A percentile compares a stretch with the other conserved stretches of the same genome.
Conservation (phyloP, 2,888 invertebrate genomes). For the Willowsia nigromaculata region DNA sequence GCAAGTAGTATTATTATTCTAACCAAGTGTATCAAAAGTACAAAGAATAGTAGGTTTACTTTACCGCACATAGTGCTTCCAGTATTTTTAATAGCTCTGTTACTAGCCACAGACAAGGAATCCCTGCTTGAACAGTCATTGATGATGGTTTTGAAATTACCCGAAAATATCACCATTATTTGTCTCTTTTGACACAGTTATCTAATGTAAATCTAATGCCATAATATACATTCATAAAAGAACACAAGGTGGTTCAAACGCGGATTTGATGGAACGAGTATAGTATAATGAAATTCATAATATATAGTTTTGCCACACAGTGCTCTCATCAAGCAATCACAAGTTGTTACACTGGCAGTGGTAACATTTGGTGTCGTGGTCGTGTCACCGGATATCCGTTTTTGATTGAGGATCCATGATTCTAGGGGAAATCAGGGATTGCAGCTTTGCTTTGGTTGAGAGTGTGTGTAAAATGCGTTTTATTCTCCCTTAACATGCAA, state of each 20-base stretch:
- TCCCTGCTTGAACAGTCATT: conserved; percentile 36
- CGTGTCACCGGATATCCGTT: conserved; percentile 79
- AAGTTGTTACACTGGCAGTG: conserved; percentile 8
- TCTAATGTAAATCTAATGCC: neutral
- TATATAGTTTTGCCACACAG: neutral
- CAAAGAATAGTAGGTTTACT: too few relatives aligned
- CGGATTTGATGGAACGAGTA: neutral
- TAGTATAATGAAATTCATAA: neutral
- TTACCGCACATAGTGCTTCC: neutral
- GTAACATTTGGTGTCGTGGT: conserved; percentile 77
- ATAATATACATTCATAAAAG: too few relatives aligned
- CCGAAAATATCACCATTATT: conserved; percentile 29
- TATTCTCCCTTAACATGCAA: conserved; percentile 29
- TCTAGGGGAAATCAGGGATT: conserved; percentile 67
- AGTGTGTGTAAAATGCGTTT: conserved; percentile 38
- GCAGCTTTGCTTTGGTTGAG: neutral
- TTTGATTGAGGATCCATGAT: conserved; percentile 78
- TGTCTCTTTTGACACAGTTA: conserved; percentile 41
- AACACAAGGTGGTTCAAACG: conserved; percentile 51
- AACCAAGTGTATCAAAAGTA: conserved; percentile 12
- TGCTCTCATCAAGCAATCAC: neutral
- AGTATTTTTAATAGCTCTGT: conserved; percentile 3
- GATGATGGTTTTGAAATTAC: conserved; percentile 23
- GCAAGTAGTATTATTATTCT: conserved; percentile 57
- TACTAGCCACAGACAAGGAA: conserved; percentile 62